phyloP scores from a whole-genome alignment of 1,140 invertebrate genomes.

The Drosophila trapezifrons region DNA sequence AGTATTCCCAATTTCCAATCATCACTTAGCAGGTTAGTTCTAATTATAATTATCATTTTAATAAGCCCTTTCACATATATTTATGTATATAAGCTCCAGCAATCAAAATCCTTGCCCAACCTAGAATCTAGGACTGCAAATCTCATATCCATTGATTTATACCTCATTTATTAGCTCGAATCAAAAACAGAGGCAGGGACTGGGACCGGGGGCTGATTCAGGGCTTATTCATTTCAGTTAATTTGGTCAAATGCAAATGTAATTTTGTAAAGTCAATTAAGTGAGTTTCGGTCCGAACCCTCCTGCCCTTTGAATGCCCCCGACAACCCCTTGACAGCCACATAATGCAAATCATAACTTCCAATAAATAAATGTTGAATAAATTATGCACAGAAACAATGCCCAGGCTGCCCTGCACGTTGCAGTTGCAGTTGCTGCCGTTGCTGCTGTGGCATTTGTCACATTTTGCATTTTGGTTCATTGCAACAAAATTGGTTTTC shows the following conservation, averaged over 20 bases:
- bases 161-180: constrained; percentile 31
- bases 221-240: constrained; percentile 50
- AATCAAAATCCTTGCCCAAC: background rate
- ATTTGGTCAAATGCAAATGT: constrained; percentile 68
- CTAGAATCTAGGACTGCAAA: background rate
- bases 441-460: constrained; percentile 60
- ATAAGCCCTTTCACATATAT: background rate
- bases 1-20: too few relatives aligned
- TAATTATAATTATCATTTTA: constrained; percentile 21
- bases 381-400: constrained; percentile 64
- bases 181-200: background rate
- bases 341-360: constrained; percentile 76
- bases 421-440: background rate
- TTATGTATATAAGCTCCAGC: background rate
- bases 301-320: background rate
- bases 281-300: constrained; percentile 8
- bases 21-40: constrained; percentile 2
- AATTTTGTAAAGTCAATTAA: constrained; percentile 79
- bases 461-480: constrained; percentile 68
- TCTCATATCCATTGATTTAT: constrained; percentile 32
- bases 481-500: constrained; percentile 75
- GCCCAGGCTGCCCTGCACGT: background rate
- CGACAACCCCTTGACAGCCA: constrained; percentile 14
- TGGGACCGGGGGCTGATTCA: background rate
- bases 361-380: constrained; percentile 78